Evolutionary conservation across 2,797 vertebrate species (phyloP).

Genomic region (Muraenolepis orangiensis): DNA sequence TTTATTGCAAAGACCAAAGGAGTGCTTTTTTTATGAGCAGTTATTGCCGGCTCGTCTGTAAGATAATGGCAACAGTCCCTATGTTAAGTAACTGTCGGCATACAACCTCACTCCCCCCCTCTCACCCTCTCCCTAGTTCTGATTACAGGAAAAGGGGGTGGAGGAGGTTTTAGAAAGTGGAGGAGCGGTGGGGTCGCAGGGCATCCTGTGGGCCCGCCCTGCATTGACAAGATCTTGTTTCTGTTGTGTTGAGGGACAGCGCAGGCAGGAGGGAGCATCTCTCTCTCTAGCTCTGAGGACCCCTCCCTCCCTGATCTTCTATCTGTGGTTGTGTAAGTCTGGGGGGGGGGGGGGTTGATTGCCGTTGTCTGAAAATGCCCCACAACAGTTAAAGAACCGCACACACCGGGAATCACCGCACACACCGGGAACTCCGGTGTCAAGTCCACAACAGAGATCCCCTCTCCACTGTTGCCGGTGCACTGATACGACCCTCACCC

Average conservation of each 20-base stretch:
- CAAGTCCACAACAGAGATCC: not conserved
- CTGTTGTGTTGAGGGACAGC: conserved; percentile 40
- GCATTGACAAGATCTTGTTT: conserved; percentile 60
- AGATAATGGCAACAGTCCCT: not conserved
- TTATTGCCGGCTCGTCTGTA: not conserved
- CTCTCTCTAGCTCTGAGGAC: conserved; percentile 7
- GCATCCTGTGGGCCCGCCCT: conserved; percentile 64
- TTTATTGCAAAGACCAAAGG: not conserved
- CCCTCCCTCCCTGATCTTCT: not conserved
- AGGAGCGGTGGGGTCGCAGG: conserved; percentile 34
- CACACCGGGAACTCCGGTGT: not conserved
- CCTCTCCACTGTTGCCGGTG: not conserved
- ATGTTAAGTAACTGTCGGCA: not conserved
- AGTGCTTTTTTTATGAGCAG: not conserved
- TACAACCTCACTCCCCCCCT: not conserved
- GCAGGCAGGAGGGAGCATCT: conserved; percentile 28
- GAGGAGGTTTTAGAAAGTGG: not conserved
- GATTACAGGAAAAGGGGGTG: conserved; percentile 65
- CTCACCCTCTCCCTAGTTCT: conserved; percentile 26
- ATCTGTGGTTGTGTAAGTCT: not conserved
- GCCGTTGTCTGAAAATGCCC: not conserved
- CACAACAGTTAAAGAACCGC: not conserved
- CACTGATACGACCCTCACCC: conserved; percentile 18
- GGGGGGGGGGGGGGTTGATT: not conserved
- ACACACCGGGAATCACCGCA: not conserved